Evolutionary conservation across 2,113 vertebrate species (phyloP).

Genomic region (Accipiter virgatus): DNA sequence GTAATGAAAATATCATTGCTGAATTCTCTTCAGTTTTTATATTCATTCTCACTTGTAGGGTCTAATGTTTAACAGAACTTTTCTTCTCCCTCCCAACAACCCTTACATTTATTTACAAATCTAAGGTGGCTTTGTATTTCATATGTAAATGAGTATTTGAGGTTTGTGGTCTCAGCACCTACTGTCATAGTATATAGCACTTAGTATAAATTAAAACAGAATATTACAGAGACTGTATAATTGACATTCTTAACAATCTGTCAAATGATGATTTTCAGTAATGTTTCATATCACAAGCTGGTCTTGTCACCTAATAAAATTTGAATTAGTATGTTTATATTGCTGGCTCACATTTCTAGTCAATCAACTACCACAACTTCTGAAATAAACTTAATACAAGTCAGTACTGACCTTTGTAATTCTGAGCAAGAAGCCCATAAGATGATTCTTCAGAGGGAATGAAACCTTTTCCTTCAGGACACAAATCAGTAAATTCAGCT

Average conservation of each 20-base stretch:
- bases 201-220: neutral
- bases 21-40: neutral
- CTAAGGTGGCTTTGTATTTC: neutral
- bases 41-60: neutral
- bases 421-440: conserved; percentile 69
- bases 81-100: neutral
- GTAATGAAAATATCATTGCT: neutral
- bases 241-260: neutral
- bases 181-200: neutral
- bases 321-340: neutral
- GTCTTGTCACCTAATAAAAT: conserved; percentile 8
- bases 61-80: neutral
- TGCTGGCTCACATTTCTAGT: conserved; percentile 6
- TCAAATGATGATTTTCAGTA: neutral
- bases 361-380: neutral
- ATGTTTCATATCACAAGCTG: neutral
- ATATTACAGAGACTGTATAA: neutral
- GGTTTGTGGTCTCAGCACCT: neutral
- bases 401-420: conserved; percentile 81
- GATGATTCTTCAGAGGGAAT: conserved; percentile 80
- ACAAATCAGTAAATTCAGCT: conserved; percentile 93
- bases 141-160: neutral
- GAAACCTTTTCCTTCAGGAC: conserved; percentile 89
- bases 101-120: neutral
- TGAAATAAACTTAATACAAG: neutral